Percentiles rank a stretch among this genome's conserved stretches.
These are phyloP conservation scores for Todiramphus chloris DNA, from an alignment of 2,113 vertebrate genomes.

Conservation along the genomic window DNA sequence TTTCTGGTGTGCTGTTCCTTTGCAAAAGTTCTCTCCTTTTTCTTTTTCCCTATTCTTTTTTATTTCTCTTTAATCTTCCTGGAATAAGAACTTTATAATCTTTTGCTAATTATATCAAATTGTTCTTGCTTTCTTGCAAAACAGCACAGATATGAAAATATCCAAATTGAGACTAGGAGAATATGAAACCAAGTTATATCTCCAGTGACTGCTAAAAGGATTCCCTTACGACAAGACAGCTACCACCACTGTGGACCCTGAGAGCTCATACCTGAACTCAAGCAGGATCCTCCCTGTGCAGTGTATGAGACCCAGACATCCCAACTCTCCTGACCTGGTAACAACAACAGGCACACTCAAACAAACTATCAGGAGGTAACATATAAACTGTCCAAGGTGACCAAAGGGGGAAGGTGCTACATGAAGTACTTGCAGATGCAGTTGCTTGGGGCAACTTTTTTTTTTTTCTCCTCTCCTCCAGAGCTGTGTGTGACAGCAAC, in stretches of 20 bases:
- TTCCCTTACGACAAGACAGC: background rate
- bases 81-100: background rate
- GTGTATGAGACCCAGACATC: accelerated
- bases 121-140: background rate
- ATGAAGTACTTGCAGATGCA: background rate
- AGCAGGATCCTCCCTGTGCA: background rate
- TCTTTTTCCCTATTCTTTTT: background rate
- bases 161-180: background rate
- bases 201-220: background rate
- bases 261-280: background rate
- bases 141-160: background rate
- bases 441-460: background rate
- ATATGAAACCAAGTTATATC: background rate
- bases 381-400: background rate
- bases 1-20: background rate
- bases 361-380: background rate
- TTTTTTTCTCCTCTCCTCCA: background rate
- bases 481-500: background rate
- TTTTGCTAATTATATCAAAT: background rate
- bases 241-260: background rate
- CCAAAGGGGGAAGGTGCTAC: background rate
- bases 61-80: background rate
- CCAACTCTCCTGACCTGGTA: background rate
- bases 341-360: background rate
- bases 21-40: background rate